These are phyloP conservation scores for Hippocampus zosterae DNA, from an alignment of 2,113 vertebrate genomes.

Conservation along the genomic window DNA sequence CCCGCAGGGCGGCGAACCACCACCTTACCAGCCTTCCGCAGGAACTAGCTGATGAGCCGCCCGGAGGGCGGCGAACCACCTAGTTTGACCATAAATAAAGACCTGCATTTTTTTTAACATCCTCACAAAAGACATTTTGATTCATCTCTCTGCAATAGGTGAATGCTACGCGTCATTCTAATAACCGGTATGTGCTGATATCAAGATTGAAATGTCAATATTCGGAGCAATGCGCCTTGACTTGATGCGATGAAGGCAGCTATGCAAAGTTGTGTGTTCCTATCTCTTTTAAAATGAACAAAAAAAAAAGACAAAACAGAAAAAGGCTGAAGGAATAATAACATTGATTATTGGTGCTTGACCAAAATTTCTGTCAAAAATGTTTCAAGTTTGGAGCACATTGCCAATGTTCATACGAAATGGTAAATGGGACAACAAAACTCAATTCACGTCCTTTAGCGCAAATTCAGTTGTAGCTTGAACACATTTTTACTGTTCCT, in stretches of 20 bases:
- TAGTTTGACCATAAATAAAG: neutral
- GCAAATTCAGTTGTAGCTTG: conserved; percentile 5
- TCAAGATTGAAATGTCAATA: conserved; percentile 10
- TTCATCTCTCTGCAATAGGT: conserved; percentile 15
- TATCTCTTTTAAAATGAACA: conserved; percentile 13
- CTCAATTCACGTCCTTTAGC: neutral
- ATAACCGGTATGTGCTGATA: neutral
- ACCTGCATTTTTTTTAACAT: neutral
- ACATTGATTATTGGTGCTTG: neutral
- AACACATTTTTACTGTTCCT: conserved; percentile 1
- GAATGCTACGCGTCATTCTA: conserved; percentile 13
- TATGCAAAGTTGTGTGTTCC: conserved; percentile 33
- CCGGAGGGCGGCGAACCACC: too few species aligned
- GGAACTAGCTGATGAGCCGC: too few species aligned
- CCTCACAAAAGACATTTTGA: conserved; percentile 8
- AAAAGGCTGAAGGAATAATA: too few species aligned
- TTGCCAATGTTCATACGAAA: conserved; percentile 15
- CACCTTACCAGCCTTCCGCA: too few species aligned
- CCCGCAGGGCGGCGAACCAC: too few species aligned
- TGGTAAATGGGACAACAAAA: too few species aligned
- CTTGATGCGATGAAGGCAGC: conserved; percentile 23
- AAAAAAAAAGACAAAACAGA: too few species aligned
- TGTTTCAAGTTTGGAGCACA: conserved; percentile 16
- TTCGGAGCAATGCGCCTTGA: conserved; percentile 21
- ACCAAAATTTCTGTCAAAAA: conserved; percentile 17